These are phyloP conservation scores for Poliocrania exsul DNA, from an alignment of 2,797 vertebrate species.

Conservation along the genomic window DNA sequence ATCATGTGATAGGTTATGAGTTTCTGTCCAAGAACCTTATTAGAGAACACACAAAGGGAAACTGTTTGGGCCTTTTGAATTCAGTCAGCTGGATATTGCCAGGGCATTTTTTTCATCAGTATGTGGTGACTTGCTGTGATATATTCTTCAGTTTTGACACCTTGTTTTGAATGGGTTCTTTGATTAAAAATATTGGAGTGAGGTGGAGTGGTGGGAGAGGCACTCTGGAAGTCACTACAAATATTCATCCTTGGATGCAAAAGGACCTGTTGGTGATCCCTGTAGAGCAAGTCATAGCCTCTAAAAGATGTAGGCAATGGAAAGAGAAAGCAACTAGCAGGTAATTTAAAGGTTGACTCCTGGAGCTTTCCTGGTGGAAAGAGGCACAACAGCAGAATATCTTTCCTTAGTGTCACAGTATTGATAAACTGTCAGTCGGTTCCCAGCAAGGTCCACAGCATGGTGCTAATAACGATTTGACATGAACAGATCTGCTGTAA, in stretches of 20 bases:
- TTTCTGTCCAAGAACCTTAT: neutral
- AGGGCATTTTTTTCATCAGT: neutral
- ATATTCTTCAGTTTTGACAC: neutral
- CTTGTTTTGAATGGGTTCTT: neutral
- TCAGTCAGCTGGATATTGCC: neutral
- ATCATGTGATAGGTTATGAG: neutral
- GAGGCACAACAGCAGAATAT: neutral
- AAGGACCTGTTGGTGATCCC: neutral
- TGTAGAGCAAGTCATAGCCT: neutral
- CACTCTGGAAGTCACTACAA: fast-evolving
- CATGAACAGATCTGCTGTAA: neutral
- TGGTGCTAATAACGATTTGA: neutral
- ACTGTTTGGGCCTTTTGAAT: neutral
- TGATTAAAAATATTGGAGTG: neutral
- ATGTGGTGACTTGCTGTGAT: neutral
- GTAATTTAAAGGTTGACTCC: neutral
- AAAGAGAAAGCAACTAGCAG: neutral
- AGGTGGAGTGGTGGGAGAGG: neutral
- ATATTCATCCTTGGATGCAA: neutral
- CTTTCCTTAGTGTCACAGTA: neutral
- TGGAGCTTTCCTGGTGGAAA: neutral
- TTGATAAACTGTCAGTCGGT: neutral
- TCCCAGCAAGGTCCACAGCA: neutral
- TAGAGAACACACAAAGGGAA: neutral
- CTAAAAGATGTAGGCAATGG: neutral